Evolutionary conservation across 2,888 invertebrate species (phyloP).

Genomic region (Calliopum simillimum): DNA sequence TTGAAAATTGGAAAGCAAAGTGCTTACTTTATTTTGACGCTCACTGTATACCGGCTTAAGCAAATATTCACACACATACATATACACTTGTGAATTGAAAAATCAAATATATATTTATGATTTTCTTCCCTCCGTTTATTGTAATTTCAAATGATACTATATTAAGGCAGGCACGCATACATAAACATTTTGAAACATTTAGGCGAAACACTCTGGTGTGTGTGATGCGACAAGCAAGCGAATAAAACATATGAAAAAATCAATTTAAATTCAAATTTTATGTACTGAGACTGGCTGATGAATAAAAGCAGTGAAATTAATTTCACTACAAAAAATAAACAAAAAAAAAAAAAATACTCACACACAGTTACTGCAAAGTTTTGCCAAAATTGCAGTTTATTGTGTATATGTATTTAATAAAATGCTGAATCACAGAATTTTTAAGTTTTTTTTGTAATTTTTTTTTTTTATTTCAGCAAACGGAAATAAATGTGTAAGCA

Average conservation of each 20-base stretch:
- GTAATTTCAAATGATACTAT: not conserved
- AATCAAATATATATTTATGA: constrained; percentile 1
- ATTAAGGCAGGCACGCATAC: not conserved
- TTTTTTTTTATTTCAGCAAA: not conserved
- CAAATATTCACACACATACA: too few relatives aligned
- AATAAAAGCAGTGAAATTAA: not conserved
- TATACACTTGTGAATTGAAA: not conserved
- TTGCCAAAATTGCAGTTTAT: not conserved
- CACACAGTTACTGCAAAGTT: not conserved
- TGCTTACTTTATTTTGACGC: too few relatives aligned
- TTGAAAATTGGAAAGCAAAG: too few relatives aligned
- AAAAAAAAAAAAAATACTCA: not conserved
- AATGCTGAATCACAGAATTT: too few relatives aligned
- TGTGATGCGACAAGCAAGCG: not conserved
- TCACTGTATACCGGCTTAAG: too few relatives aligned
- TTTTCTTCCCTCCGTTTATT: not conserved
- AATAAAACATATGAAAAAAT: not conserved
- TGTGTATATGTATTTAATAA: not conserved
- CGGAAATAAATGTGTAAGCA: not conserved
- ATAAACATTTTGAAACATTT: not conserved
- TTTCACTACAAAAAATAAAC: not conserved
- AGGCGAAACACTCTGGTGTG: not conserved
- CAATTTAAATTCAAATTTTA: constrained; percentile 7
- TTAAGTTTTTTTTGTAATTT: too few relatives aligned
- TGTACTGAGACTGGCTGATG: not conserved